phyloP scores from a whole-genome alignment of 2,113 vertebrate genomes.

The Xiphophorus maculatus region DNA sequence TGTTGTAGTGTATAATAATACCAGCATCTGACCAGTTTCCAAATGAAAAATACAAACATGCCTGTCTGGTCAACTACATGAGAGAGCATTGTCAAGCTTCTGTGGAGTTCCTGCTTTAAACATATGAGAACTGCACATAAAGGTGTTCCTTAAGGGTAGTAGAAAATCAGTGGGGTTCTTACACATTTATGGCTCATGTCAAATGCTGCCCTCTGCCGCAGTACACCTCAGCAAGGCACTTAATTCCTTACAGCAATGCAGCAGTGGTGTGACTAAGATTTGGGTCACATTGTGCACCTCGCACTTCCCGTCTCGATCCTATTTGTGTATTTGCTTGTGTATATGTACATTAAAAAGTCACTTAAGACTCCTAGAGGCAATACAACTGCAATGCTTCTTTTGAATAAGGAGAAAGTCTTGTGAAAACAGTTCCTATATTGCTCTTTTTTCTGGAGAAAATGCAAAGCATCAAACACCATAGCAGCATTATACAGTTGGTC shows the following conservation, averaged over 20 bases:
- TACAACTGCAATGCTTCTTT: constrained; percentile 25
- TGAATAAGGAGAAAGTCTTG: constrained; percentile 17
- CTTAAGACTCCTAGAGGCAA: constrained; percentile 27
- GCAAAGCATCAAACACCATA: background rate
- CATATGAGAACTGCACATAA: constrained; percentile 20
- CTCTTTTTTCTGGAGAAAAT: background rate
- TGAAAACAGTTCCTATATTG: constrained; percentile 11
- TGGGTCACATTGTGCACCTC: constrained; percentile 27
- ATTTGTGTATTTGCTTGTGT: constrained; percentile 13
- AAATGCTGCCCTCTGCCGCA: constrained; percentile 34
- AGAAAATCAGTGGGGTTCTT: constrained; percentile 40
- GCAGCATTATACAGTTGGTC: background rate
- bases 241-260: constrained; percentile 35
- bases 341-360: constrained; percentile 29
- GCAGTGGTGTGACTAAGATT: constrained; percentile 17
- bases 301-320: constrained; percentile 10
- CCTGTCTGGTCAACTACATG: constrained; percentile 25
- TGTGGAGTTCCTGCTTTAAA: constrained; percentile 30
- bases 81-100: constrained; percentile 20
- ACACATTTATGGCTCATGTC: constrained; percentile 37
- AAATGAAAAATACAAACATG: background rate
- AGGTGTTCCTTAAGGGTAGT: constrained; percentile 30
- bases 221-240: constrained; percentile 48
- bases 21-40: background rate
- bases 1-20: background rate